Evolutionary conservation across 2,888 invertebrate genomes (phyloP).

Genomic region (Dicroscelio sp.): DNA sequence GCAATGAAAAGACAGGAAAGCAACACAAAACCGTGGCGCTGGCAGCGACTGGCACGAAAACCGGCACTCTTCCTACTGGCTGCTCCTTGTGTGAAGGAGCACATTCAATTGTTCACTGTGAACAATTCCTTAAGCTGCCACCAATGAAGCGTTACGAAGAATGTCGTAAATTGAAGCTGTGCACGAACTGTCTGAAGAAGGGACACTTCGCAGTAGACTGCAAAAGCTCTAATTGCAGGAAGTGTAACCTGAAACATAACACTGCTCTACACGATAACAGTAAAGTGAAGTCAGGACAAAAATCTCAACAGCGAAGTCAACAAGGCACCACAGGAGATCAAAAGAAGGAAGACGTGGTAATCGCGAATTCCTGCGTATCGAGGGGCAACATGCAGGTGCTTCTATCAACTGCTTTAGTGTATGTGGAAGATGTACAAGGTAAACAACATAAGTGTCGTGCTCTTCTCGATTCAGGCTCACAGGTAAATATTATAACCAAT

Average conservation of each 20-base stretch:
- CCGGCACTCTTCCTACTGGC: no score
- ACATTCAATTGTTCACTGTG: not conserved
- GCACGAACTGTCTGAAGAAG: not conserved
- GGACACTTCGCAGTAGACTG: not conserved
- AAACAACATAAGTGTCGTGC: no score
- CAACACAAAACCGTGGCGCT: no score
- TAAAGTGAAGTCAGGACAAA: not conserved
- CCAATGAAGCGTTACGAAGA: not conserved
- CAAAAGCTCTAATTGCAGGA: slow-evolving; percentile 20
- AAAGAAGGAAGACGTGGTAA: no score
- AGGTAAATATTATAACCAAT: no score
- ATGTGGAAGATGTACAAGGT: no score
- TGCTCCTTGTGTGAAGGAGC: not conserved
- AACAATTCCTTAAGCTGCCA: not conserved
- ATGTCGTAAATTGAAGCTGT: not conserved
- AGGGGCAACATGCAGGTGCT: no score
- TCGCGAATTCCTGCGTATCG: no score
- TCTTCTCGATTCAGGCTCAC: no score
- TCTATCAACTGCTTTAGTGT: no score
- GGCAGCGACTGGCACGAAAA: no score
- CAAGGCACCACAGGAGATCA: no score
- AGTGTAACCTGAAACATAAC: slow-evolving; percentile 39
- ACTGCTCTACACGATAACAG: not conserved
- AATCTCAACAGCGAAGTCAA: not conserved
- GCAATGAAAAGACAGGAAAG: not conserved